Conservation (phyloP, 2,113 vertebrate genomes). For the Chrysemys picta region DNA sequence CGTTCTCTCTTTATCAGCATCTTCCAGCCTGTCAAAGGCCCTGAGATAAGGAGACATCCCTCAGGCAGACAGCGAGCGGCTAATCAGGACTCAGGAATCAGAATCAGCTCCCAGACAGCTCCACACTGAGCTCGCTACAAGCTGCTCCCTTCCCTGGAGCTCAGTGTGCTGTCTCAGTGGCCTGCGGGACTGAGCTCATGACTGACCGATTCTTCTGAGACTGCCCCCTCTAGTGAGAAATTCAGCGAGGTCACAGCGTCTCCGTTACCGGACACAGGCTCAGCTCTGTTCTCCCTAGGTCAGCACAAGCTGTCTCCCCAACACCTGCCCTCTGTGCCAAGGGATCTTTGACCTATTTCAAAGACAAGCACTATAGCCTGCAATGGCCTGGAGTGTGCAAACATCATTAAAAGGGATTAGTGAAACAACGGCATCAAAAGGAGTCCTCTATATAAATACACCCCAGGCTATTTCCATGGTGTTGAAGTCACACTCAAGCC, state of each 20-base stretch:
- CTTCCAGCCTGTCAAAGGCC: too few relatives aligned
- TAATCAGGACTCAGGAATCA: too few relatives aligned
- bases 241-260: background rate
- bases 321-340: background rate
- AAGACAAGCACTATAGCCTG: background rate
- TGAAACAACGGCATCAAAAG: accelerated
- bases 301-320: accelerated
- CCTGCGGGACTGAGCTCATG: background rate
- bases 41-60: too few relatives aligned
- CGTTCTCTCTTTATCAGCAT: too few relatives aligned
- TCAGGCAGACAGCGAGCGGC: too few relatives aligned
- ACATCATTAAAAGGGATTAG: background rate
- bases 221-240: background rate
- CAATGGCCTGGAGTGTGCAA: background rate
- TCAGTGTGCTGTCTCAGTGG: background rate
- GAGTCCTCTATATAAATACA: accelerated
- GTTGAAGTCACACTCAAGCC: background rate
- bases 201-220: background rate
- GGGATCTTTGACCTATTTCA: background rate
- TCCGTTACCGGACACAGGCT: accelerated
- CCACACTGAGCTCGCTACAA: too few relatives aligned
- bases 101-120: too few relatives aligned
- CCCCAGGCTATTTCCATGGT: background rate
- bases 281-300: accelerated
- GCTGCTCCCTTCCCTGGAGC: background rate